phyloP scores from a whole-genome alignment of 2,888 invertebrate genomes.

The Pyrochroa serraticornis region DNA sequence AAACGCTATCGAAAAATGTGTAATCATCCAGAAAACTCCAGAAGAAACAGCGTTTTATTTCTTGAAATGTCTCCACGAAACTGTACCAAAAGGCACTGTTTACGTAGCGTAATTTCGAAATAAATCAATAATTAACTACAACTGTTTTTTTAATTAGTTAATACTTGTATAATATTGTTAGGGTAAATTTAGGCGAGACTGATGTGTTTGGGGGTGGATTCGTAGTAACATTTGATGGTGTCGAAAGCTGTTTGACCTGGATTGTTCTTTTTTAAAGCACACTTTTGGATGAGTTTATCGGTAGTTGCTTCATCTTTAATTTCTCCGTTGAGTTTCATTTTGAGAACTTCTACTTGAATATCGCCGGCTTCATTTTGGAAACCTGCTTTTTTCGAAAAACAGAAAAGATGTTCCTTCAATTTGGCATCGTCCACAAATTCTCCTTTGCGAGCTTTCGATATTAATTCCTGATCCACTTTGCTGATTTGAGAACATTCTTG shows the following conservation, averaged over 20 bases:
- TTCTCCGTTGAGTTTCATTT: too few species aligned
- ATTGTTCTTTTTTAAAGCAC: constrained; percentile 34
- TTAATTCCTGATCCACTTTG: constrained; percentile 38
- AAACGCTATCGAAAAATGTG: constrained; percentile 35
- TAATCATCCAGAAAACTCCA: constrained; percentile 30
- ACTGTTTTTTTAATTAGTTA: too few species aligned
- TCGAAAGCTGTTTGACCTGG: constrained; percentile 40
- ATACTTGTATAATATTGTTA: too few species aligned
- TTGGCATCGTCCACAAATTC: constrained; percentile 2
- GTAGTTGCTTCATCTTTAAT: constrained; percentile 2
- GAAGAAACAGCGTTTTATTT: constrained; percentile 32
- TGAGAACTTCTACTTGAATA: neutral
- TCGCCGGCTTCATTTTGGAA: neutral
- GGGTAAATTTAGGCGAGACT: too few species aligned
- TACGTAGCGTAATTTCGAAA: neutral
- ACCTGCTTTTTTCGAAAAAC: neutral
- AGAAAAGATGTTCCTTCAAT: constrained; percentile 3
- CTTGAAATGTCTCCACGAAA: neutral
- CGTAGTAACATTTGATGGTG: constrained; percentile 42
- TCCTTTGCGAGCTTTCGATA: constrained; percentile 9
- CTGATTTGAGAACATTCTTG: constrained; percentile 39
- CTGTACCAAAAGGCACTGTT: neutral
- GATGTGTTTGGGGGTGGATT: neutral
- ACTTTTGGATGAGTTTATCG: constrained; percentile 36
- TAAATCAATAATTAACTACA: neutral